A percentile compares a stretch with the other conserved stretches of the same genome.
phyloP scores from a whole-genome alignment of 2,888 invertebrate species.

The Caenorhabditis virilis region DNA sequence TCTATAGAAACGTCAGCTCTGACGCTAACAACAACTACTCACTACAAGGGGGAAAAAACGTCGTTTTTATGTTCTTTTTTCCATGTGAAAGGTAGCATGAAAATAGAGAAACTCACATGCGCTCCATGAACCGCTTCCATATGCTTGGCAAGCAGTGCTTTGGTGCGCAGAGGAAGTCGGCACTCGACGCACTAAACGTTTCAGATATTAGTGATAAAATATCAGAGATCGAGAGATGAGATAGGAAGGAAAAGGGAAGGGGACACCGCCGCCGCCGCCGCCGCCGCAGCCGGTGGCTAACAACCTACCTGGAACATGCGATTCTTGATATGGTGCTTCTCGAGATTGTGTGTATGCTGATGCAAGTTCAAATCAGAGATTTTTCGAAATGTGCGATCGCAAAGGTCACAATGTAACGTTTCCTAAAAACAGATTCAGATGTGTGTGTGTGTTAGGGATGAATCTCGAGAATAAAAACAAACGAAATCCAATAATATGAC shows the following conservation, averaged over 20 bases:
- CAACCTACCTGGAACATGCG: slow-evolving; percentile 40
- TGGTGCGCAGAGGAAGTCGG: slow-evolving; percentile 63
- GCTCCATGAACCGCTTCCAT: slow-evolving; percentile 45
- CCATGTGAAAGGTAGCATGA: neutral
- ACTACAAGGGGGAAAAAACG: no score
- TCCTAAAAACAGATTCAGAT: slow-evolving; percentile 14
- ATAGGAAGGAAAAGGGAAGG: neutral
- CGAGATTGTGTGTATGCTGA: slow-evolving; percentile 64
- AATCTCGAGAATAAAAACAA: neutral
- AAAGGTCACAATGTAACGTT: slow-evolving; percentile 73
- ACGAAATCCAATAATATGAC: no score
- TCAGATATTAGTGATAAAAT: no score
- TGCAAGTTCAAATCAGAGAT: slow-evolving; percentile 71
- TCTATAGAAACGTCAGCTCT: neutral
- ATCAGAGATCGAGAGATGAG: no score
- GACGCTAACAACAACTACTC: no score
- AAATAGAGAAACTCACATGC: slow-evolving; percentile 24
- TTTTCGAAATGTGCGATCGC: slow-evolving; percentile 88
- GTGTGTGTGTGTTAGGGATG: neutral
- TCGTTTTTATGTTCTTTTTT: neutral
- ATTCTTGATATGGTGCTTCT: slow-evolving; percentile 71
- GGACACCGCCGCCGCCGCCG: neutral
- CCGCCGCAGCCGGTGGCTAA: neutral
- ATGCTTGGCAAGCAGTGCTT: slow-evolving; percentile 64
- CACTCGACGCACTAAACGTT: slow-evolving; percentile 69